Evolutionary conservation across 2,888 invertebrate genomes (phyloP), one percentile per base, ranked within the genome.

Genomic region (Punctoribates punctum): DNA sequence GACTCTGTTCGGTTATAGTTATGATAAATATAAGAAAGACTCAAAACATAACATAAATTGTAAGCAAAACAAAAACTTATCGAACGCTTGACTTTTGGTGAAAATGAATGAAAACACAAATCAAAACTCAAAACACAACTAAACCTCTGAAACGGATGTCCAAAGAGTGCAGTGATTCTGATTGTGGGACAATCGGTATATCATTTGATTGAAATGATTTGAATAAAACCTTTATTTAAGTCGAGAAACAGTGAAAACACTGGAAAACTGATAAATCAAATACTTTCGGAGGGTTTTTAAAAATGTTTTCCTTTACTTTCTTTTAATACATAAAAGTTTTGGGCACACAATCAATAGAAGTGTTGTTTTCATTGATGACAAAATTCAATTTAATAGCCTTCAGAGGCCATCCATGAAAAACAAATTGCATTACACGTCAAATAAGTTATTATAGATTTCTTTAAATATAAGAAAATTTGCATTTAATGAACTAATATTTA

Each of bases 91-190:
- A 62, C 29, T 62, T 17, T 62, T 62, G n/a, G 20, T 60, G 60
- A 60, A 20, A 23, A 23, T 6, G 15, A 62, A 62, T 62, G 17
- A 27, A 11, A 62, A 62, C 62, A 17, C 1, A 25, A 27, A 62
- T 62, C 15, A 62, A 17, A 25, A 25, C 42, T 42, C 42, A 42
- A 42, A 13, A 42, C 11, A 42, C 42, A 42, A 42, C 1, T 42
- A 27, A 27, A 25, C 38, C 23, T 65, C 65, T 29, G 27, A 38
- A 20, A 17, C 27, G 65, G 13, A 34, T 15, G n/a, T n/a, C 27
- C 34, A 29, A 65, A 65, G 65, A 65, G 65, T 65, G 65, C 65
- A 65, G 65, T 65, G 34, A 65, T 65, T 65, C 65, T 65, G 65
- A 65, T 34, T 34, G 34, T 5, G 8, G 8, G 65, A 65, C n/a